A percentile compares a stretch with the other conserved stretches of the same genome.
Evolutionary conservation across 2,888 invertebrate genomes (phyloP).

Genomic region (Chrysopilus asiliformis): DNA sequence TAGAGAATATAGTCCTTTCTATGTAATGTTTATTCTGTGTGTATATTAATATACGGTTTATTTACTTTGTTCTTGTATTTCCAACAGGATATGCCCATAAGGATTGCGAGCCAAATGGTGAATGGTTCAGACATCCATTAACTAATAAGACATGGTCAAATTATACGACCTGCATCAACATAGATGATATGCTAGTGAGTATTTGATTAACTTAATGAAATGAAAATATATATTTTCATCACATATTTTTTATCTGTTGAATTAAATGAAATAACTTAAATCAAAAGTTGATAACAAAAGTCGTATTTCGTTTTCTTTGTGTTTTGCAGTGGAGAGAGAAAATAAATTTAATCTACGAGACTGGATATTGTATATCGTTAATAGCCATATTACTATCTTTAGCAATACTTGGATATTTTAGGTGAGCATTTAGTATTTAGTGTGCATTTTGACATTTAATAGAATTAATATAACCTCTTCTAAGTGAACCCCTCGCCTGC

Average conservation of each 20-base stretch:
- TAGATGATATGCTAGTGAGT: slow-evolving; percentile 52
- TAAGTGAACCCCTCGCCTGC: too few relatives aligned
- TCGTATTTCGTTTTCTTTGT: slow-evolving; percentile 6
- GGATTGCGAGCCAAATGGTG: slow-evolving; percentile 62
- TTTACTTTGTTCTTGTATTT: too few relatives aligned
- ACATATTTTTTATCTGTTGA: too few relatives aligned
- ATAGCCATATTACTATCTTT: slow-evolving; percentile 71
- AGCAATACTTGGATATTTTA: slow-evolving; percentile 71
- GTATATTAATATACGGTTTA: too few relatives aligned
- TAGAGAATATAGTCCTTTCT: too few relatives aligned
- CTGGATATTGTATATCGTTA: slow-evolving; percentile 76
- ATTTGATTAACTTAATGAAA: slow-evolving; percentile 1
- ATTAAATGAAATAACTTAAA: too few relatives aligned
- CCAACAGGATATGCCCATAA: slow-evolving; percentile 62
- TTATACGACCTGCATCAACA: slow-evolving; percentile 75
- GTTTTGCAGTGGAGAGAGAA: slow-evolving; percentile 52
- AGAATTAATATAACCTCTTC: too few relatives aligned
- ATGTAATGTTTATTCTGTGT: too few relatives aligned
- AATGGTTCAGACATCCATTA: slow-evolving; percentile 70
- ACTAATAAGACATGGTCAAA: slow-evolving; percentile 75
- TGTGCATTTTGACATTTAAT: too few relatives aligned
- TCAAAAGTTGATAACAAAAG: neutral
- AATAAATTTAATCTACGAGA: slow-evolving; percentile 66
- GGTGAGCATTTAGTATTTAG: too few relatives aligned
- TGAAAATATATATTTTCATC: too few relatives aligned